Percentiles rank a stretch among this genome's conserved stretches.
Conservation (phyloP, 2,797 vertebrate species). For the Danio kyathit region DNA sequence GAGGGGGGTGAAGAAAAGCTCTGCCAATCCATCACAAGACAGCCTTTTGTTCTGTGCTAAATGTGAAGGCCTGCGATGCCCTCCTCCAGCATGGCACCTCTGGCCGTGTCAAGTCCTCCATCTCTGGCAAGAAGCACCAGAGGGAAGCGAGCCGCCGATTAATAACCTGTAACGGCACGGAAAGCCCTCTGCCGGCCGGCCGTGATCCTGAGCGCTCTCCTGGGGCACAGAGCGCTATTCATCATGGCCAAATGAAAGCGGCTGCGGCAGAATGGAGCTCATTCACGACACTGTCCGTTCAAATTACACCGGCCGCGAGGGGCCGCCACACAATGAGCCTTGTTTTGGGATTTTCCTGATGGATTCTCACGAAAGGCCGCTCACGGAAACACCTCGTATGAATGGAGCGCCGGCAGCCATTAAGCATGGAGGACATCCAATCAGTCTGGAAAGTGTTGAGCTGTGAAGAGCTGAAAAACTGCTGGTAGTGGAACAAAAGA, state of each 20-base stretch:
- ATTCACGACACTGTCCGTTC: constrained; percentile 43
- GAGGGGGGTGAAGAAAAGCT: constrained; percentile 23
- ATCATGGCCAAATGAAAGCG: constrained; percentile 51
- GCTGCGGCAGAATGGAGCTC: constrained; percentile 43
- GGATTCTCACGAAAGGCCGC: constrained; percentile 35
- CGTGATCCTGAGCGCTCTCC: constrained; percentile 42
- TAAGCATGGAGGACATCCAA: constrained; percentile 15
- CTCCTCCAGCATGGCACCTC: constrained; percentile 43
- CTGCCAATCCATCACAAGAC: constrained; percentile 42
- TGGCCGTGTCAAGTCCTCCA: constrained; percentile 42
- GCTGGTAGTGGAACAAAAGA: constrained; percentile 5
- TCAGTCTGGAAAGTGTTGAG: constrained; percentile 22
- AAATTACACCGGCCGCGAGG: constrained; percentile 51
- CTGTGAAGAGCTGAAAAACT: constrained; percentile 1
- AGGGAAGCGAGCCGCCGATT: constrained; percentile 45
- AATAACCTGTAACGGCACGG: constrained; percentile 49
- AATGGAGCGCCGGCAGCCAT: constrained; percentile 13
- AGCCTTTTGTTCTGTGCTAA: constrained; percentile 45
- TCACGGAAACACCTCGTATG: constrained; percentile 12
- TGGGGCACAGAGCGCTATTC: constrained; percentile 49
- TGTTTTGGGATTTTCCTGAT: constrained; percentile 37
- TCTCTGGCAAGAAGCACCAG: constrained; percentile 28
- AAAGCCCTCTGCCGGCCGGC: constrained; percentile 30
- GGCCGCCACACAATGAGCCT: constrained; percentile 46
- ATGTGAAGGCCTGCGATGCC: constrained; percentile 28